Conservation (phyloP, 2,113 vertebrate species). For the Cichladusa arquata region DNA sequence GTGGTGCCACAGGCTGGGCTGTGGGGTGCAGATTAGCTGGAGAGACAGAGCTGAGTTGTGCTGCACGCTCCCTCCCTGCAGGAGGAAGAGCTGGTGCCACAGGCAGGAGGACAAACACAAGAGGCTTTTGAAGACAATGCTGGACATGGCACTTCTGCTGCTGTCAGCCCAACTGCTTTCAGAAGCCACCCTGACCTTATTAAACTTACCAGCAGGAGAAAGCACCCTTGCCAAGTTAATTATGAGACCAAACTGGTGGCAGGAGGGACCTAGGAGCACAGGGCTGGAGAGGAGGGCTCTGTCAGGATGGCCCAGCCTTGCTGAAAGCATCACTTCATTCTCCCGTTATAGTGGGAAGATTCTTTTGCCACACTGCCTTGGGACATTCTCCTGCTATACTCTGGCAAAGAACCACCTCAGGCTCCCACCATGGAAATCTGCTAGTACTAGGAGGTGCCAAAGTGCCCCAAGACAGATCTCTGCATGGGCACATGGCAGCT, state of each 20-base stretch:
- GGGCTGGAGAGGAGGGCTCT: neutral
- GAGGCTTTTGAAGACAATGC: neutral
- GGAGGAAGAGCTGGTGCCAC: neutral
- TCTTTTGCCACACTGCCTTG: neutral
- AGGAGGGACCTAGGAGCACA: neutral
- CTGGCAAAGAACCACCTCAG: neutral
- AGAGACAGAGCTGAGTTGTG: neutral
- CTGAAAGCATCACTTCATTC: neutral
- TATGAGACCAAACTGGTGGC: neutral
- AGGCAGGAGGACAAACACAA: neutral
- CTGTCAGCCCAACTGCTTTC: neutral
- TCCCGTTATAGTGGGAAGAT: neutral
- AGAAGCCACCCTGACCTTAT: neutral
- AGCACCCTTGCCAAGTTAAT: slow-evolving; percentile 15
- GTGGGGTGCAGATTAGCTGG: neutral
- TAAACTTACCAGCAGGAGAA: neutral
- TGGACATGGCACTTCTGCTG: fast-evolving
- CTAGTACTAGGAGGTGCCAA: neutral
- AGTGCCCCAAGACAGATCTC: neutral
- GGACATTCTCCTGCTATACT: neutral
- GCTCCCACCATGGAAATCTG: neutral
- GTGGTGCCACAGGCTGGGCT: neutral
- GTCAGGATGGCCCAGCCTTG: neutral
- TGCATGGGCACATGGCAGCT: neutral
- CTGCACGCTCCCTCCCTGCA: fast-evolving